Conservation (phyloP, 2,888 invertebrate genomes). For the Chymomyza procnemis region DNA sequence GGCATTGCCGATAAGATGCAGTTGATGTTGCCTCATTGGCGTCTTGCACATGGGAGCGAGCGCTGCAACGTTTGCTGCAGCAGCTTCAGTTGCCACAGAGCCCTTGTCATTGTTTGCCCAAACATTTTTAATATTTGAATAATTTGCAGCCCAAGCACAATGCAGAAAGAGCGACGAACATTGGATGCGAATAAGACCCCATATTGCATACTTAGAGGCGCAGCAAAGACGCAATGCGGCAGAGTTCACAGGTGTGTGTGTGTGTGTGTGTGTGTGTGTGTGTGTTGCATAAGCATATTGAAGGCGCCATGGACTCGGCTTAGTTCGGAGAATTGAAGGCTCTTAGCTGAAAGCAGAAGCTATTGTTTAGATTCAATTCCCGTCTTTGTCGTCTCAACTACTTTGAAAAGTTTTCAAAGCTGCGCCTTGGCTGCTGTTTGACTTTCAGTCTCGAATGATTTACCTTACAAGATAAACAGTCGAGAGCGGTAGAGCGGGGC, state of each 20-base stretch:
- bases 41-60: slow-evolving; percentile 20
- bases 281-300: neutral
- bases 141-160: slow-evolving; percentile 45
- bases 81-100: slow-evolving; percentile 21
- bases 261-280: too few species aligned
- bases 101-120: slow-evolving; percentile 62
- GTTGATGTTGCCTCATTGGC: slow-evolving; percentile 8
- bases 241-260: slow-evolving; percentile 21
- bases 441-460: slow-evolving; percentile 73
- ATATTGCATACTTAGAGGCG: neutral
- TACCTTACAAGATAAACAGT: slow-evolving; percentile 71
- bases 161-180: neutral
- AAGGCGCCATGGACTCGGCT: neutral
- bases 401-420: slow-evolving; percentile 59
- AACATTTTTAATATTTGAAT: slow-evolving; percentile 72
- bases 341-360: slow-evolving; percentile 47
- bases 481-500: slow-evolving; percentile 19
- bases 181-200: slow-evolving; percentile 29
- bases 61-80: too few species aligned
- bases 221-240: slow-evolving; percentile 60
- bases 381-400: slow-evolving; percentile 68
- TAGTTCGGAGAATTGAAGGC: neutral
- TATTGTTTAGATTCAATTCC: slow-evolving; percentile 71
- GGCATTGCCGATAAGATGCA: neutral
- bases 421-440: slow-evolving; percentile 54